Conservation (phyloP, 2,113 vertebrate genomes). For the Hassar affinis region DNA sequence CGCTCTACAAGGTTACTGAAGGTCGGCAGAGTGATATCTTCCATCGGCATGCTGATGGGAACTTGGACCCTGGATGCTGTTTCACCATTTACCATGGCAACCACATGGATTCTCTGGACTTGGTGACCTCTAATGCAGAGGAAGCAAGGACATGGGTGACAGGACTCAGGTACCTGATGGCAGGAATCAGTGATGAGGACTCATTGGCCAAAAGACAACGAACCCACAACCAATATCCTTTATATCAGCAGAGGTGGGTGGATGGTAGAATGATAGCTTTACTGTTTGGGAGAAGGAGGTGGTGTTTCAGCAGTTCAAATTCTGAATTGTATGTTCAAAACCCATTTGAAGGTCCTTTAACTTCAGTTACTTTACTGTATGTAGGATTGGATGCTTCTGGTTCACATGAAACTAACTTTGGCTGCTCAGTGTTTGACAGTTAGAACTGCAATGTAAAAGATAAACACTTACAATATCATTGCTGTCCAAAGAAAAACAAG, state of each 20-base stretch:
- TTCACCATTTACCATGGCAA: slow-evolving; percentile 95
- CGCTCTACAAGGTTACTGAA: slow-evolving; percentile 95
- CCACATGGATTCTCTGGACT: slow-evolving; percentile 93
- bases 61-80: slow-evolving; percentile 89
- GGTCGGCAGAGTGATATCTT: slow-evolving; percentile 92
- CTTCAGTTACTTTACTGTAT: background rate
- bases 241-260: background rate
- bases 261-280: background rate
- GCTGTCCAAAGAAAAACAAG: too few relatives aligned
- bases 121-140: slow-evolving; percentile 91
- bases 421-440: background rate
- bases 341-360: background rate
- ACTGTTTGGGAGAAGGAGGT: background rate
- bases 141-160: slow-evolving; percentile 97
- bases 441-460: background rate
- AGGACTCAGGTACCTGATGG: slow-evolving; percentile 93
- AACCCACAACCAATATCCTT: slow-evolving; percentile 97
- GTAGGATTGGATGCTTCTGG: background rate
- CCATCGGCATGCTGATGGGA: slow-evolving; percentile 87
- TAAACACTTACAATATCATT: background rate
- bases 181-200: slow-evolving; percentile 95
- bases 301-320: background rate
- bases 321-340: background rate
- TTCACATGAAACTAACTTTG: background rate
- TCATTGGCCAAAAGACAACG: slow-evolving; percentile 90